A percentile compares a stretch with the other conserved stretches of the same genome.
Conservation (phyloP, 1,140 invertebrate genomes). For the Contarinia nasturtii region DNA sequence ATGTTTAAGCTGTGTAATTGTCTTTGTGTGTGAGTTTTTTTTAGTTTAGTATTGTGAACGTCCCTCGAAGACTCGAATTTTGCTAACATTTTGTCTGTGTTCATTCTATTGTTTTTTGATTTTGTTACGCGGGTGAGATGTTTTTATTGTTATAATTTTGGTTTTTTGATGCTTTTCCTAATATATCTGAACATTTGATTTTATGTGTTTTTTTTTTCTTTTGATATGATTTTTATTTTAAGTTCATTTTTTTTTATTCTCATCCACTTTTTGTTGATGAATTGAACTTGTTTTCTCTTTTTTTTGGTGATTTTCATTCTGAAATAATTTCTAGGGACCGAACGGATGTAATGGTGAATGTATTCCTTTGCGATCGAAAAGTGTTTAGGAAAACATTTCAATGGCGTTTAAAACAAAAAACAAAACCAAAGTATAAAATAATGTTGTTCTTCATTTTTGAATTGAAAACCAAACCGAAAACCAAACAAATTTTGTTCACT, state of each 20-base stretch:
- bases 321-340: constrained; percentile 27
- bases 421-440: constrained; percentile 7
- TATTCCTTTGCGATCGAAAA: constrained; percentile 32
- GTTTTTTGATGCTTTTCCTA: too few species aligned
- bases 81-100: too few species aligned
- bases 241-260: constrained; percentile 5
- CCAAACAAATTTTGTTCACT: too few species aligned
- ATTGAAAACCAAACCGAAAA: not conserved
- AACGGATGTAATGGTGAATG: constrained; percentile 31
- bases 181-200: too few species aligned
- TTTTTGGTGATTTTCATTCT: constrained; percentile 5
- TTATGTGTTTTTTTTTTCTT: too few species aligned
- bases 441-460: not conserved
- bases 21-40: too few species aligned
- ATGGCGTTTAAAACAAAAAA: not conserved
- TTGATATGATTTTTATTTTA: constrained; percentile 6
- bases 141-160: too few species aligned
- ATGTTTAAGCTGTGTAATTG: too few species aligned
- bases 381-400: constrained; percentile 13
- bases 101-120: too few species aligned
- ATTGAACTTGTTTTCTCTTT: not conserved
- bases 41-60: too few species aligned
- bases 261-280: not conserved
- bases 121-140: not conserved
- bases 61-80: too few species aligned